Evolutionary conservation across 2,113 vertebrate genomes (phyloP).

Genomic region (Cyrtonyx montezumae): DNA sequence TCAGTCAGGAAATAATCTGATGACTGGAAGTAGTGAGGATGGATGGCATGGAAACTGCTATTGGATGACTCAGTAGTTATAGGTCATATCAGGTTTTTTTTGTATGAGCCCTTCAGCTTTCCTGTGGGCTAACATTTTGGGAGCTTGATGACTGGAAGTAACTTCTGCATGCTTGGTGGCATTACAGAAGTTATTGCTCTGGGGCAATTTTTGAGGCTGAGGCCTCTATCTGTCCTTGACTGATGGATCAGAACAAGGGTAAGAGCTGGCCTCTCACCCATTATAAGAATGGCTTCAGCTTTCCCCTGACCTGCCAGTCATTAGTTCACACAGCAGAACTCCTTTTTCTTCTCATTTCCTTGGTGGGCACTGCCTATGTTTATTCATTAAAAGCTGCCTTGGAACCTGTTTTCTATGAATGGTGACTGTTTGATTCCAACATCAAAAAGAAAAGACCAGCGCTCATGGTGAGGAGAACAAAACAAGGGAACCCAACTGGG

Average conservation of each 20-base stretch:
- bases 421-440: background rate
- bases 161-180: background rate
- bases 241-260: fast-evolving
- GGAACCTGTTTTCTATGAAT: background rate
- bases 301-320: background rate
- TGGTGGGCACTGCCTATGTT: background rate
- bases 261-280: background rate
- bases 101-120: background rate
- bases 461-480: background rate
- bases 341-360: background rate
- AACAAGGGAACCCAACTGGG: background rate
- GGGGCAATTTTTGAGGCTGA: background rate
- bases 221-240: background rate
- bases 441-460: background rate
- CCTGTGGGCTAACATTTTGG: background rate
- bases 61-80: background rate
- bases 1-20: background rate
- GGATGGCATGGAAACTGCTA: background rate
- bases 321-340: background rate
- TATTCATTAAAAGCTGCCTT: background rate
- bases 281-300: background rate
- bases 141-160: background rate
- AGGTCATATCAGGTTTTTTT: background rate
- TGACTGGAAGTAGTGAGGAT: background rate
- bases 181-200: background rate